Evolutionary conservation across 2,113 vertebrate species (phyloP), one percentile per base, ranked within the genome.

Genomic region (Pachycephala philippinensis): DNA sequence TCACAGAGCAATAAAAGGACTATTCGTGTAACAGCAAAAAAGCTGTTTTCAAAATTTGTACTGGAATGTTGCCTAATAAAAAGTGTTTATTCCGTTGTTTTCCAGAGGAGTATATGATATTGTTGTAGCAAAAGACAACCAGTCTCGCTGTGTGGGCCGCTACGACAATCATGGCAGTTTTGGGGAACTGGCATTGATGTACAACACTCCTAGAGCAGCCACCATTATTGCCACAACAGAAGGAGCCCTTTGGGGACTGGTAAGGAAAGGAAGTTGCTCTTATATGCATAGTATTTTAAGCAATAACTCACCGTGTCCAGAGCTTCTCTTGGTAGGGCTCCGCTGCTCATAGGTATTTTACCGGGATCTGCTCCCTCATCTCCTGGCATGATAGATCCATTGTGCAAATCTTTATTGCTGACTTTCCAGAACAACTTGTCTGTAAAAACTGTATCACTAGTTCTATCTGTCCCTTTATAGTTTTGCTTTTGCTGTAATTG

Each of bases 121-220:
- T 53, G 92, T 99, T 97, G 99, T 99, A 95, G 96, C 97, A 95
- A 99, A 98, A 97, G 98, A 99, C 74, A 98, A 98, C 52, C 97
- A 93, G 52, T 98, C 98, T 42, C 98, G 95, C 74, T 99, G 98
- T 30, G 99, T 99, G 91, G 99, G 99, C 93, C 98, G 98, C 87
- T 99, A 99, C 63, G 95, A 99, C 95, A 99, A 99, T 96, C 99
- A 97, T 23, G 99, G 99, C 97, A 99, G 99, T 98, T 99, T 99
- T 87, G 99, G 99, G 92, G 99, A 99, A 66, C 98, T 99, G 88
- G 99, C 99, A 13, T 97, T 99, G 97, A 99, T 99, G 99, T 99
- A 99, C 98, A 99, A 99, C 97, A 99, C 99, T 83, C 99, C 99
- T 28, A 98, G 99, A 80, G 99, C 99, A 77, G 99, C 99, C 69